phyloP scores from a whole-genome alignment of 2,113 vertebrate genomes.

The Apodemus sylvaticus region DNA sequence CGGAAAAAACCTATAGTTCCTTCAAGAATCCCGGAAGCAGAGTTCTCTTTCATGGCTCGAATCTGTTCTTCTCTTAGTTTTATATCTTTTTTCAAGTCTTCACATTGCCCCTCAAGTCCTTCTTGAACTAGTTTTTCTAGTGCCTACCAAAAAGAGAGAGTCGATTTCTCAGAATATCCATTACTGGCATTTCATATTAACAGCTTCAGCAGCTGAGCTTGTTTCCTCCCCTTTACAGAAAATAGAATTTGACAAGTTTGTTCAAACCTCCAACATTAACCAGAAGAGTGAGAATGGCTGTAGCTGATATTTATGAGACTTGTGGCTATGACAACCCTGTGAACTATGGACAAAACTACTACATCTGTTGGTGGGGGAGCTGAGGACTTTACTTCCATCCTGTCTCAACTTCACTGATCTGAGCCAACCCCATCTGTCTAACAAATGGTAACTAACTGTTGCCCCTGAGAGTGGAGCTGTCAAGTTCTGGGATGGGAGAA shows the following conservation, averaged over 20 bases:
- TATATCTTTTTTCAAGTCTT: neutral
- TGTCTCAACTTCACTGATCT: neutral
- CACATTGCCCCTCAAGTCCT: no score
- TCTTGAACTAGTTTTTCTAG: neutral
- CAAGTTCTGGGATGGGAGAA: neutral
- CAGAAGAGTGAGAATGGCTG: neutral
- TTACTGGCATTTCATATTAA: neutral
- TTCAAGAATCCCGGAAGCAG: fast-evolving
- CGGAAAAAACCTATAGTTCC: fast-evolving
- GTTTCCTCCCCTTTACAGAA: neutral
- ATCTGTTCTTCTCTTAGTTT: neutral
- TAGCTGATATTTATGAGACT: neutral
- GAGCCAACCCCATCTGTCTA: no score
- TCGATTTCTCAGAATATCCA: neutral
- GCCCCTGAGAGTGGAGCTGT: neutral
- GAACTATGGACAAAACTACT: neutral
- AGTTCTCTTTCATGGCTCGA: fast-evolving
- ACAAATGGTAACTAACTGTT: neutral
- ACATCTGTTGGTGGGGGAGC: no score
- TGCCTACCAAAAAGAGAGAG: neutral
- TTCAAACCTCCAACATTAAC: neutral
- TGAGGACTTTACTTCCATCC: no score
- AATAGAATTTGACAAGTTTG: neutral
- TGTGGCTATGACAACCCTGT: no score
- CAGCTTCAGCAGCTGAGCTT: neutral